Conservation (phyloP, 2,797 vertebrate species). For the Scleropages formosus region DNA sequence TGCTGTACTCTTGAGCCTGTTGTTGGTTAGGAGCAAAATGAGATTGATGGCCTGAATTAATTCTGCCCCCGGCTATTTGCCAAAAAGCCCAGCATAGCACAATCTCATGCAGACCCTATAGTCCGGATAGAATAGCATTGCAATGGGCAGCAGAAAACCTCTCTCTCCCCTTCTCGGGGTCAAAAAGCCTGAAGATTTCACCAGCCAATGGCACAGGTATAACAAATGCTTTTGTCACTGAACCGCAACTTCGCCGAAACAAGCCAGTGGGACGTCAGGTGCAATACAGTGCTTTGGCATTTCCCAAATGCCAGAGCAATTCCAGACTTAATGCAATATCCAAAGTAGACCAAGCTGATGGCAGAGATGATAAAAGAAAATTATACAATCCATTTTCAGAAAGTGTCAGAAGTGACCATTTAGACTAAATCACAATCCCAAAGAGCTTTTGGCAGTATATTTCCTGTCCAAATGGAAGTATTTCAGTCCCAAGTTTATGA, state of each 20-base stretch:
- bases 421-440: too few species aligned
- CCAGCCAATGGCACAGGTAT: neutral
- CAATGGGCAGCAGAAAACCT: neutral
- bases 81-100: slow-evolving; percentile 56
- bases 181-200: neutral
- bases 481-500: neutral
- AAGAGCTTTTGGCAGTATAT: too few species aligned
- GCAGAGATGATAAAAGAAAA: neutral
- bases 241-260: neutral
- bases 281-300: neutral
- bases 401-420: too few species aligned
- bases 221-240: neutral
- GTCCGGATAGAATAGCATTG: slow-evolving; percentile 19
- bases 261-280: too few species aligned
- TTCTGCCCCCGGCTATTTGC: slow-evolving; percentile 49
- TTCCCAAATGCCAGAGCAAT: slow-evolving; percentile 10
- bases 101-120: slow-evolving; percentile 40
- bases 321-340: neutral
- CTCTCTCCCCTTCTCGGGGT: neutral
- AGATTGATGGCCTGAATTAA: slow-evolving; percentile 58
- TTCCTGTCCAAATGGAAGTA: neutral
- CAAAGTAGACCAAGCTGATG: neutral
- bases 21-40: slow-evolving; percentile 54
- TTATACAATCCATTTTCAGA: neutral
- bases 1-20: slow-evolving; percentile 42